Evolutionary conservation across 2,888 invertebrate species (phyloP).

Genomic region (Euproctis similis): DNA sequence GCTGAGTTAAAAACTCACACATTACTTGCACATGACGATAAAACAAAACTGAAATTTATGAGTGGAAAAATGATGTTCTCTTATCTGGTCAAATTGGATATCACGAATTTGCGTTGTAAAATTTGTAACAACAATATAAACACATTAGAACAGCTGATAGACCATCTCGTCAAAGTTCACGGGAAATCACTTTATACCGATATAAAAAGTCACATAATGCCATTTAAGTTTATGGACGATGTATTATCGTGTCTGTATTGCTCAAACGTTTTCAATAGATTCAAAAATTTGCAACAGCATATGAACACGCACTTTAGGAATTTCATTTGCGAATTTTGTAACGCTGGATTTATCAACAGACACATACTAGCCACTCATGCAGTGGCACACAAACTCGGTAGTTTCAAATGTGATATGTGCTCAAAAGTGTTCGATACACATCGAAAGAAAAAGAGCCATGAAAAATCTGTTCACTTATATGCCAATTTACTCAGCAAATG

Average conservation of each 20-base stretch:
- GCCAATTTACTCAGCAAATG: slow-evolving; percentile 39
- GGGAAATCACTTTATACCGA: slow-evolving; percentile 17
- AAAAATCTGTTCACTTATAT: slow-evolving; percentile 50
- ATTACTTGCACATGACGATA: slow-evolving; percentile 24
- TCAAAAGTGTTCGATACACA: slow-evolving; percentile 64
- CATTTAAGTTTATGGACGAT: slow-evolving; percentile 20
- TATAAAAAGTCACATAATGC: slow-evolving; percentile 24
- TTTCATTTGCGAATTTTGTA: slow-evolving; percentile 46
- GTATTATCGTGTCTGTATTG: slow-evolving; percentile 18
- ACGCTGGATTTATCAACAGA: slow-evolving; percentile 46
- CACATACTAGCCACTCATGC: slow-evolving; percentile 41
- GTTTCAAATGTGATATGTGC: slow-evolving; percentile 48
- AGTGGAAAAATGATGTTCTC: slow-evolving; percentile 25
- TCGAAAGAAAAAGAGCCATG: slow-evolving; percentile 57
- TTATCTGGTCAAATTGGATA: slow-evolving; percentile 25
- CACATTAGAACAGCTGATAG: slow-evolving; percentile 15
- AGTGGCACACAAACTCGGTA: slow-evolving; percentile 41
- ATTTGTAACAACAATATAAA: slow-evolving; percentile 17
- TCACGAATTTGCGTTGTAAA: slow-evolving; percentile 17
- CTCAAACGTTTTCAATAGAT: slow-evolving; percentile 15
- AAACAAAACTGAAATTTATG: slow-evolving; percentile 24
- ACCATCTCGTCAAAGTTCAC: slow-evolving; percentile 23
- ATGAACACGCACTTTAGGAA: slow-evolving; percentile 56
- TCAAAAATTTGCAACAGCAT: slow-evolving; percentile 42
- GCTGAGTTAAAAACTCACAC: slow-evolving; percentile 32